These are phyloP conservation scores for Merops nubicus DNA, from an alignment of 2,113 vertebrate species.

Conservation along the genomic window DNA sequence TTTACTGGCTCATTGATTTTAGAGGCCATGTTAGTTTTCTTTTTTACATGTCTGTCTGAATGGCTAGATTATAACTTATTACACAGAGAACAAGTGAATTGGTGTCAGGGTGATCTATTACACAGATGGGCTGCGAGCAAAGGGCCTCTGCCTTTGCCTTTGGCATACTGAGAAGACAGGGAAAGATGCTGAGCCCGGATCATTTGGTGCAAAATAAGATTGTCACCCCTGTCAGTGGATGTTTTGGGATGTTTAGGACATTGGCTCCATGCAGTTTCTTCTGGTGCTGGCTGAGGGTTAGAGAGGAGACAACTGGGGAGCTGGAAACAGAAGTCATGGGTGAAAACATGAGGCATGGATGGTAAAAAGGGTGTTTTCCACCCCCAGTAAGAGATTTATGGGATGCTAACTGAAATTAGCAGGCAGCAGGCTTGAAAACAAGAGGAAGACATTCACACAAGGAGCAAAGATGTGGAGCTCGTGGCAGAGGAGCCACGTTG, in stretches of 20 bases:
- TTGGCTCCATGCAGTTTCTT: not conserved
- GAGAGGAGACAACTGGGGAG: not conserved
- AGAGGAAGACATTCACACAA: not conserved
- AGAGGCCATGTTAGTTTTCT: slow-evolving; percentile 48
- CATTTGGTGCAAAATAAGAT: not conserved
- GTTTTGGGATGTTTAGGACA: not conserved
- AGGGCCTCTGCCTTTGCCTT: not conserved
- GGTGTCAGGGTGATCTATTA: not conserved
- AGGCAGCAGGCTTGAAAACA: not conserved
- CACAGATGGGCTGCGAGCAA: not conserved
- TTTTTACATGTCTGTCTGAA: not conserved
- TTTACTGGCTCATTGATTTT: slow-evolving; percentile 68
- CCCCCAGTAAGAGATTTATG: not conserved
- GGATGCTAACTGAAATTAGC: not conserved
- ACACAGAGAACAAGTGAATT: not conserved
- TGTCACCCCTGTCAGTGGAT: not conserved
- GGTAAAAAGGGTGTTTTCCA: not conserved
- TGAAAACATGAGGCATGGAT: not conserved
- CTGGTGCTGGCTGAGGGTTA: not conserved
- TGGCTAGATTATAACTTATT: not conserved
- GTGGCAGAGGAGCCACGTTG: not conserved
- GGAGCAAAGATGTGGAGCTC: rapidly evolving
- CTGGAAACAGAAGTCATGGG: not conserved
- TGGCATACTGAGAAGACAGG: not conserved
- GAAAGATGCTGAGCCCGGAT: not conserved